Evolutionary conservation across 1,140 invertebrate species (phyloP).

Genomic region (Fopius arisanus): DNA sequence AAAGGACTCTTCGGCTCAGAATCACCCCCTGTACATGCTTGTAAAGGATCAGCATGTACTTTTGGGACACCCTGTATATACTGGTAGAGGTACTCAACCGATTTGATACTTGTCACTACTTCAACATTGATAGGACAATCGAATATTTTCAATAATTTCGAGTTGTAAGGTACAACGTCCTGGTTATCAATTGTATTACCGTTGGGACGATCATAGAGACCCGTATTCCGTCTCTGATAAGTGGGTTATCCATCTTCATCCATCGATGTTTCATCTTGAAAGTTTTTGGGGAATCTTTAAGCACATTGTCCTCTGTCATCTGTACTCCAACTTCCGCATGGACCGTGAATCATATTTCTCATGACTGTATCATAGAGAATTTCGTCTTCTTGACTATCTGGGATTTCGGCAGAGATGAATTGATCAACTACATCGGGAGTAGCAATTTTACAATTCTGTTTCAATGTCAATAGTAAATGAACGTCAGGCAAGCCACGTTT

Average conservation of each 20-base stretch:
- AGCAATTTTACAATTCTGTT: slow-evolving; percentile 59
- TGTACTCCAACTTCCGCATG: slow-evolving; percentile 44
- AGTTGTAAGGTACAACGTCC: slow-evolving; percentile 21
- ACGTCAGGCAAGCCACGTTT: slow-evolving; percentile 1
- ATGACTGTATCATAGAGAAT: slow-evolving; percentile 25
- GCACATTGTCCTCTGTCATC: not conserved
- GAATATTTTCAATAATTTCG: slow-evolving; percentile 18
- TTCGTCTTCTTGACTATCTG: slow-evolving; percentile 27
- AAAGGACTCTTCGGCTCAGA: too few species aligned
- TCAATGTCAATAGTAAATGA: slow-evolving; percentile 38
- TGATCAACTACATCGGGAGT: too few species aligned
- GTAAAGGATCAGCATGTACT: too few species aligned
- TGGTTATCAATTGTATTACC: slow-evolving; percentile 3
- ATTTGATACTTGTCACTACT: slow-evolving; percentile 19
- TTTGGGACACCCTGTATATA: too few species aligned
- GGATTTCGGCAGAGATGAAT: too few species aligned
- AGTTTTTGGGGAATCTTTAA: slow-evolving; percentile 51
- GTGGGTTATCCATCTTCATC: slow-evolving; percentile 46
- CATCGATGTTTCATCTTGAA: slow-evolving; percentile 43
- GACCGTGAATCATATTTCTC: slow-evolving; percentile 45
- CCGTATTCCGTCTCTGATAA: slow-evolving; percentile 25
- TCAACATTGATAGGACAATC: slow-evolving; percentile 27
- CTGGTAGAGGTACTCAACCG: slow-evolving; percentile 16
- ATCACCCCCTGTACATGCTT: too few species aligned
- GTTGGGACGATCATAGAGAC: not conserved